Conservation (phyloP, 1,140 invertebrate species). For the Sitobion miscanthi region DNA sequence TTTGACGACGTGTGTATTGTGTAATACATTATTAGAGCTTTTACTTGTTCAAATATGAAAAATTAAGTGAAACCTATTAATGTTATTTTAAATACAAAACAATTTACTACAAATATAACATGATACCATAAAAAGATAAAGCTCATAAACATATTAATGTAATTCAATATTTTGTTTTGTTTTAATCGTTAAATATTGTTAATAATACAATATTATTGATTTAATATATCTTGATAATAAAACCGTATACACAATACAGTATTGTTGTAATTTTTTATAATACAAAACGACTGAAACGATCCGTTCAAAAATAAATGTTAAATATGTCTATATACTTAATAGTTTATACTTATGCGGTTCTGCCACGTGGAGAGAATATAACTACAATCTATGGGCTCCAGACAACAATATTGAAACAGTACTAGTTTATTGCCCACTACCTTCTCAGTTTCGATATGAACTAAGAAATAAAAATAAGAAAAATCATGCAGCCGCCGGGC, state of each 20-base stretch:
- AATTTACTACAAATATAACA: not conserved
- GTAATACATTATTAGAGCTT: not conserved
- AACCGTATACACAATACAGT: not conserved
- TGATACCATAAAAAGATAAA: not conserved
- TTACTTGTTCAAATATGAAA: not conserved
- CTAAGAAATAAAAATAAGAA: constrained; percentile 18
- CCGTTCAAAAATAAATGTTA: not conserved
- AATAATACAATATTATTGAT: not conserved
- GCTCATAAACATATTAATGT: not conserved
- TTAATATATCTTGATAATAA: not conserved
- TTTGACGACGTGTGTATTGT: not conserved
- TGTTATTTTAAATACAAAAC: not conserved
- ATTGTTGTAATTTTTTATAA: not conserved
- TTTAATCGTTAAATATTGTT: not conserved
- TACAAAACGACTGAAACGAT: not conserved
- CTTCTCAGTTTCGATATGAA: not conserved
- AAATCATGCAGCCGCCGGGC: constrained; percentile 8
- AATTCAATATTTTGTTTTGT: not conserved
- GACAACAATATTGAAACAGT: constrained; percentile 32
- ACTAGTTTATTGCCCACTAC: constrained; percentile 12
- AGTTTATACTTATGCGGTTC: not conserved
- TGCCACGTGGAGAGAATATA: not conserved
- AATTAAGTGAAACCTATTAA: not conserved
- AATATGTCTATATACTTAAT: not conserved
- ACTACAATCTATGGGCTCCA: not conserved